These are phyloP conservation scores for Sinelater perroti DNA, from an alignment of 2,888 invertebrate genomes.

Conservation along the genomic window DNA sequence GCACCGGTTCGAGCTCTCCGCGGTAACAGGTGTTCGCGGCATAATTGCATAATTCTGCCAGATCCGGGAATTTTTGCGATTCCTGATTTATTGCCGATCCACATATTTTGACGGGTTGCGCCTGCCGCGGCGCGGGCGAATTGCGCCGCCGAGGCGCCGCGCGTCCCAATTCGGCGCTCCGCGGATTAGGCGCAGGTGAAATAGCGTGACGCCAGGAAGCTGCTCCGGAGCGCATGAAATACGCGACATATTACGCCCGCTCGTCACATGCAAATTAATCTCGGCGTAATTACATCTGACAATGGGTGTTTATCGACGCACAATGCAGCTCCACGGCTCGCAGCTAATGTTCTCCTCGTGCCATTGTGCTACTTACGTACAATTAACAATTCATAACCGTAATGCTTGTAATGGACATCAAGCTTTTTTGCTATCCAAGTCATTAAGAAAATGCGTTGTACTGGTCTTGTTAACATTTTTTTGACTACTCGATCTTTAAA, in stretches of 20 bases:
- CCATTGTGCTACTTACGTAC: constrained; percentile 11
- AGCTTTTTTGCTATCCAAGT: no score
- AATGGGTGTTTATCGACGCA: constrained; percentile 33
- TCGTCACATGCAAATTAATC: constrained; percentile 34
- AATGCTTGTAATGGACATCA: no score
- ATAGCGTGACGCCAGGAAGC: constrained; percentile 6
- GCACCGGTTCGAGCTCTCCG: constrained; percentile 35
- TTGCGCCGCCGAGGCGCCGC: constrained; percentile 21
- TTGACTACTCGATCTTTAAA: no score
- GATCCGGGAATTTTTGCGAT: constrained; percentile 31
- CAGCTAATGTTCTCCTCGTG: constrained; percentile 17
- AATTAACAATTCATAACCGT: constrained; percentile 10
- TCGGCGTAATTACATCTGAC: constrained; percentile 31
- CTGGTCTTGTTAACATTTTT: no score
- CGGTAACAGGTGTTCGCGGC: constrained; percentile 37
- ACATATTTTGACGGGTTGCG: constrained; percentile 27
- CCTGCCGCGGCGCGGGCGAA: constrained; percentile 21
- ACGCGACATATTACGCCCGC: constrained; percentile 14
- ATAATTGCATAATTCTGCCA: constrained; percentile 39
- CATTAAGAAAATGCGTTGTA: no score
- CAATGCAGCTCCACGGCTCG: constrained; percentile 28
- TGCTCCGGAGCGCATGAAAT: constrained; percentile 11
- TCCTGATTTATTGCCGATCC: constrained; percentile 21
- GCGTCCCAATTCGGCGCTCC: constrained; percentile 14
- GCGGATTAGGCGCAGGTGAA: neutral